Base-by-base conservation (phyloP, 2,113 vertebrate genomes). In the Archocentrus centrarchus region DNA sequence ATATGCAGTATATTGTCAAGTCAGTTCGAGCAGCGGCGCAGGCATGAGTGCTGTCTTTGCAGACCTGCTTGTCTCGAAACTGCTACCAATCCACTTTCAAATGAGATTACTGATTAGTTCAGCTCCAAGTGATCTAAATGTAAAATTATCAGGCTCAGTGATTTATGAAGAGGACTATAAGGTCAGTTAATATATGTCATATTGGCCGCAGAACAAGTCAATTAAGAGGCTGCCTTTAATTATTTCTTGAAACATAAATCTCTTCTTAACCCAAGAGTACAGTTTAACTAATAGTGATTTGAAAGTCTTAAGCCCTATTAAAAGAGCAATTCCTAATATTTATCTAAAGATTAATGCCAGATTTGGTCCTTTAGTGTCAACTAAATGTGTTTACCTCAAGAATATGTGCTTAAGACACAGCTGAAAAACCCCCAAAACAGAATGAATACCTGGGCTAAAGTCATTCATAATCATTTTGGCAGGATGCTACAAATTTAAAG, bases 131-230 rank as follows among this genome's bases (percentile, higher is more conserved):
- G 91, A 94, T 93, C 90, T 91, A 86, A 94, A 94, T 94, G 92
- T 89, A 88, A 92, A 94, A 95, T 94, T 88, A 95, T 90, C 68
- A 53, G 77, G 89, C 91, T 92, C 89, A 88, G 81, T 95, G 93
- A 95, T 96, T 96, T 95, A 96, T 95, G 92, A 94, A 94, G 91
- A 94, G 82, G 88, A 94, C 88, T 94, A 86, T 93, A 92, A 94
- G 95, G 94, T 95, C 95, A 93, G 88, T 88, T 93, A 94, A 94
- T 93, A 89, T 91, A 85, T 92, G 93, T 94, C 94, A 94, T 92
- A 91, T 87, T 93, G 94, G 89, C 92, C 81, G 61, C 84, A 87
- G 91, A 85, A 93, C 92, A 93, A 93, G 92, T 92, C 91, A 92
- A 93, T 94, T 95, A 95, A 89, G 87, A 81, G 79, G 76, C 79